Conservation (phyloP, 2,888 invertebrate species). For the Ctenicera cuprea region DNA sequence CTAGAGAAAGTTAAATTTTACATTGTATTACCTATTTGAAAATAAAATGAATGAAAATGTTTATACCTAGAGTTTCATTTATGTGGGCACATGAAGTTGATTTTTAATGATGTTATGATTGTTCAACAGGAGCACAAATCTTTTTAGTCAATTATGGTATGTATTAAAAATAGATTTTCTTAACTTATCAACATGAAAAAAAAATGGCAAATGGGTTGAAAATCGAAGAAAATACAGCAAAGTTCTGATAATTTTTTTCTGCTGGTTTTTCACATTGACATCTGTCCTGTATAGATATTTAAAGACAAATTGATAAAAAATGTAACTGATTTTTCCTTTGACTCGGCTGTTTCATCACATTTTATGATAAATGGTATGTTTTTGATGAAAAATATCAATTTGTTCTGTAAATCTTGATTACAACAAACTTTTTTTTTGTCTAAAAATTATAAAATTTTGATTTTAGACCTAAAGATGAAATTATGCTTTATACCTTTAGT, state of each 20-base stretch:
- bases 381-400: background rate
- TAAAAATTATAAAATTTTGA: background rate
- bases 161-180: constrained; percentile 21
- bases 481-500: background rate
- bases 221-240: constrained; percentile 5
- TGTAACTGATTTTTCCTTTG: background rate
- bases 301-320: too few species aligned
- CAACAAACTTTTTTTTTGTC: too few species aligned
- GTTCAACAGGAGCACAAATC: constrained; percentile 23
- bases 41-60: constrained; percentile 20
- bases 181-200: constrained; percentile 23
- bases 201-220: constrained; percentile 1
- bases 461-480: background rate
- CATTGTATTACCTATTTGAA: constrained; percentile 13
- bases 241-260: constrained; percentile 22
- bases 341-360: background rate
- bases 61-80: constrained; percentile 14
- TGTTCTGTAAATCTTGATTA: background rate
- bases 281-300: background rate
- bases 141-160: constrained; percentile 23
- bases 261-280: constrained; percentile 24
- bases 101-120: constrained; percentile 21
- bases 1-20: background rate
- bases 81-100: constrained; percentile 19
- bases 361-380: constrained; percentile 2